Percentiles rank a stretch among this genome's conserved stretches.
Evolutionary conservation across 2,888 invertebrate genomes (phyloP).

Genomic region (Gryllus longicercus): DNA sequence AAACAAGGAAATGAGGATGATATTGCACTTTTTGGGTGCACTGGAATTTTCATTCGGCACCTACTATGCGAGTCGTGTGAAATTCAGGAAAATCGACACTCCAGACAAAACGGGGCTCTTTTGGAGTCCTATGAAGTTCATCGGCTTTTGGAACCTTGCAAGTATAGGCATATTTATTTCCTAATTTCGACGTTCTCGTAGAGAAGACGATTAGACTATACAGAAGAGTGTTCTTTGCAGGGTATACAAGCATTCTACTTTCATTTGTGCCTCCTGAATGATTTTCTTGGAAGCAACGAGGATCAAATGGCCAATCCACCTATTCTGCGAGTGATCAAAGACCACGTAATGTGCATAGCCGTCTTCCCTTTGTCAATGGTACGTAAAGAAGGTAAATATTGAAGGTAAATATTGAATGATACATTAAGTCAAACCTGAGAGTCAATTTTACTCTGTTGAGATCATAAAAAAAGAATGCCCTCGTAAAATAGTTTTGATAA

Average conservation of each 20-base stretch:
- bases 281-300: constrained; percentile 70
- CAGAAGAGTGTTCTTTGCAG: constrained; percentile 53
- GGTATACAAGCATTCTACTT: constrained; percentile 76
- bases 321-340: constrained; percentile 64
- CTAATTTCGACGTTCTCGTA: too few relatives aligned
- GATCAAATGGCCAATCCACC: constrained; percentile 61
- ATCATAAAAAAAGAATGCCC: too few relatives aligned
- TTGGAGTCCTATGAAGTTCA: constrained; percentile 51
- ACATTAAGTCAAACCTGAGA: too few relatives aligned
- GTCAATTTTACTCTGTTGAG: too few relatives aligned
- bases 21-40: constrained; percentile 58
- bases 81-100: constrained; percentile 77
- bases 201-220: too few relatives aligned
- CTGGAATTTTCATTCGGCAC: constrained; percentile 65
- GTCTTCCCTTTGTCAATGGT: constrained; percentile 75
- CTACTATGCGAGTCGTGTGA: constrained; percentile 64
- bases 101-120: constrained; percentile 77
- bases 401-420: neutral
- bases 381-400: constrained; percentile 35
- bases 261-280: constrained; percentile 70
- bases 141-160: too few relatives aligned
- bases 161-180: too few relatives aligned
- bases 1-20: too few relatives aligned
- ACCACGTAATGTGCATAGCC: constrained; percentile 63
- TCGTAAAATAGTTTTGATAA: too few relatives aligned